These are phyloP conservation scores for Conopomorpha cramerella DNA, from an alignment of 1,140 invertebrate genomes.

Conservation along the genomic window DNA sequence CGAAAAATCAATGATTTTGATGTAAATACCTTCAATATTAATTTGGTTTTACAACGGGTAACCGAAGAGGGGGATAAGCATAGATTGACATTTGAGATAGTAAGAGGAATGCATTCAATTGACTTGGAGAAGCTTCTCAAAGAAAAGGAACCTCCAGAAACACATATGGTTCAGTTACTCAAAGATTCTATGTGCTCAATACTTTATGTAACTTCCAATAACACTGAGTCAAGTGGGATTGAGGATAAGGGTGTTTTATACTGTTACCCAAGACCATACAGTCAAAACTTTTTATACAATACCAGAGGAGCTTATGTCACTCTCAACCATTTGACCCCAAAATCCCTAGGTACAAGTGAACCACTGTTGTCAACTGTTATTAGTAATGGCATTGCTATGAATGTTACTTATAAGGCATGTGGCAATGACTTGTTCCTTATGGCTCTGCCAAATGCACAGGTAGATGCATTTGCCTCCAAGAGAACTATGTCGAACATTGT, in stretches of 20 bases:
- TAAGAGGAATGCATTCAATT: no score
- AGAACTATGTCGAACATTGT: conserved; percentile 54
- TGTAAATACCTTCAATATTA: conserved; percentile 60
- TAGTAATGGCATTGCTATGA: conserved; percentile 55
- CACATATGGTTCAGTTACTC: conserved; percentile 57
- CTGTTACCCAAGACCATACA: conserved; percentile 66
- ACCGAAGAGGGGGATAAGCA: conserved; percentile 44
- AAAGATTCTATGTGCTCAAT: conserved; percentile 64
- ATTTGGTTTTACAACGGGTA: conserved; percentile 64
- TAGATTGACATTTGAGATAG: conserved; percentile 37
- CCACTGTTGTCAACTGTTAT: conserved; percentile 63
- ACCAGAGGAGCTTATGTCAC: conserved; percentile 71
- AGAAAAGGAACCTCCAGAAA: conserved; percentile 52
- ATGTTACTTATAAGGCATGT: conserved; percentile 62
- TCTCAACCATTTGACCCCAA: conserved; percentile 68
- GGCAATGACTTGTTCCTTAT: conserved; percentile 60
- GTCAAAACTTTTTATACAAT: conserved; percentile 63
- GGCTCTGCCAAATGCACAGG: conserved; percentile 49
- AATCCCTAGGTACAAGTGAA: conserved; percentile 60
- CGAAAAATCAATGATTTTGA: conserved; percentile 67
- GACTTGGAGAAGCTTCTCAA: conserved; percentile 40
- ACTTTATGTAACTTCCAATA: conserved; percentile 66
- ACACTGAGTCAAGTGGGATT: conserved; percentile 63
- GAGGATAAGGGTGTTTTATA: conserved; percentile 70
- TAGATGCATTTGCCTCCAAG: conserved; percentile 36